phyloP scores from a whole-genome alignment of 2,113 vertebrate species.

The Hyaena hyaena region DNA sequence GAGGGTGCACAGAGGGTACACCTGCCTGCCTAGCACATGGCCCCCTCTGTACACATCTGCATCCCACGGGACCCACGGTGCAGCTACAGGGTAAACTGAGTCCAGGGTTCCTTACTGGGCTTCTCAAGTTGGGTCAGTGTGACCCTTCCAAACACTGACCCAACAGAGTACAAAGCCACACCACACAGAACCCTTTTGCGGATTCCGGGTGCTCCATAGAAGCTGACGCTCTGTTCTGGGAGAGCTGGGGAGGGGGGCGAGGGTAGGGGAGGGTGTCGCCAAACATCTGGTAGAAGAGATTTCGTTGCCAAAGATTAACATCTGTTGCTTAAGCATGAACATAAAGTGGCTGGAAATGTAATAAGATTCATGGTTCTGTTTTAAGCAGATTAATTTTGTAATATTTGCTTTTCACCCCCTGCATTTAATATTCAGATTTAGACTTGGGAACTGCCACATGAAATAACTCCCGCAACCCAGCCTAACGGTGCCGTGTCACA shows the following conservation, averaged over 20 bases:
- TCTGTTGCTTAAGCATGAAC: conserved; percentile 45
- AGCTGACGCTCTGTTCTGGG: background rate
- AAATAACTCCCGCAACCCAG: background rate
- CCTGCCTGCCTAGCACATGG: fast-evolving
- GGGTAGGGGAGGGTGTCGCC: fast-evolving
- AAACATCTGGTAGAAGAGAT: background rate
- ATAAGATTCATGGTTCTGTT: conserved; percentile 43
- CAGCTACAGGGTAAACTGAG: no score
- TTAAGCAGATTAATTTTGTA: conserved; percentile 64
- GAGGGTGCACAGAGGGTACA: no score
- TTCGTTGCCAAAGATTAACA: conserved; percentile 6
- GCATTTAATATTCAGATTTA: conserved; percentile 43
- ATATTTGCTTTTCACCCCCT: conserved; percentile 38
- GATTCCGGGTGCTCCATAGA: background rate
- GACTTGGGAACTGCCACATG: background rate
- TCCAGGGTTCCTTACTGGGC: fast-evolving
- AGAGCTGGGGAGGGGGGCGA: background rate
- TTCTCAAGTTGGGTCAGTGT: background rate
- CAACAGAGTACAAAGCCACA: background rate
- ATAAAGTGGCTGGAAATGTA: background rate
- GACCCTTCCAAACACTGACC: background rate
- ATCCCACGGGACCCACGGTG: background rate
- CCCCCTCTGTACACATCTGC: fast-evolving
- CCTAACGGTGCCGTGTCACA: no score
- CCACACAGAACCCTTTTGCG: background rate